A percentile compares a stretch with the other conserved stretches of the same genome.
Conservation (phyloP, 1,140 invertebrate species). For the Cydia fagiglandana region DNA sequence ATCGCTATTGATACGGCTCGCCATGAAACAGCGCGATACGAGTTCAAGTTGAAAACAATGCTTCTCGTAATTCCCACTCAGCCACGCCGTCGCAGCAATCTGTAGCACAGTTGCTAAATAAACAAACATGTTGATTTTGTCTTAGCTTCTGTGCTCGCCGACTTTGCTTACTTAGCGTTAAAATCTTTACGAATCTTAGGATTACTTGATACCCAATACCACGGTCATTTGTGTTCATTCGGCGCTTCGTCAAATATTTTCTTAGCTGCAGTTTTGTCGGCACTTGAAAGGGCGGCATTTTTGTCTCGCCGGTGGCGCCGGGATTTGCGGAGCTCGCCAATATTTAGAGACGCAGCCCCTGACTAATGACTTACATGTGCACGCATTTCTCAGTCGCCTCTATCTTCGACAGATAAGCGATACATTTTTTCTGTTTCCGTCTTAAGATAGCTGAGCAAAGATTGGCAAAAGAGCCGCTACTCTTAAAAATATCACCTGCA, state of each 20-base stretch:
- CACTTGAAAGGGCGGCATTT: conserved; percentile 51
- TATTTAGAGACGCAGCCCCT: conserved; percentile 56
- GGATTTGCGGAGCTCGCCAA: conserved; percentile 64
- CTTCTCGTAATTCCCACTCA: conserved; percentile 2
- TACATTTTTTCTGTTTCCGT: conserved; percentile 39
- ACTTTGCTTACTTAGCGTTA: conserved; percentile 22
- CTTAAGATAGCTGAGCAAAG: conserved; percentile 23
- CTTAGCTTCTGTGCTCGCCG: conserved; percentile 7
- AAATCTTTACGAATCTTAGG: conserved; percentile 26
- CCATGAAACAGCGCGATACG: conserved; percentile 17
- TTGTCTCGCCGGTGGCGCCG: conserved; percentile 55
- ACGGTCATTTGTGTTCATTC: conserved; percentile 76
- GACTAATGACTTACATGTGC: conserved; percentile 76
- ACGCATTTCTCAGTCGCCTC: conserved; percentile 51
- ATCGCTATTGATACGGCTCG: neutral
- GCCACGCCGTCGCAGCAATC: neutral
- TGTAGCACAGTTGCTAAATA: conserved; percentile 6
- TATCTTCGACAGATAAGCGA: conserved; percentile 35
- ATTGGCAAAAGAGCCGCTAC: conserved; percentile 18
- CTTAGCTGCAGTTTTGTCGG: conserved; percentile 62
- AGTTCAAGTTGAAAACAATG: conserved; percentile 17
- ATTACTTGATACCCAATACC: conserved; percentile 55
- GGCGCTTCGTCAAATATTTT: conserved; percentile 68
- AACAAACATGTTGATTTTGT: conserved; percentile 22
- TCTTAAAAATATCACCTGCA: conserved; percentile 27